phyloP scores from a whole-genome alignment of 2,113 vertebrate species.

The Spilogale gracilis region DNA sequence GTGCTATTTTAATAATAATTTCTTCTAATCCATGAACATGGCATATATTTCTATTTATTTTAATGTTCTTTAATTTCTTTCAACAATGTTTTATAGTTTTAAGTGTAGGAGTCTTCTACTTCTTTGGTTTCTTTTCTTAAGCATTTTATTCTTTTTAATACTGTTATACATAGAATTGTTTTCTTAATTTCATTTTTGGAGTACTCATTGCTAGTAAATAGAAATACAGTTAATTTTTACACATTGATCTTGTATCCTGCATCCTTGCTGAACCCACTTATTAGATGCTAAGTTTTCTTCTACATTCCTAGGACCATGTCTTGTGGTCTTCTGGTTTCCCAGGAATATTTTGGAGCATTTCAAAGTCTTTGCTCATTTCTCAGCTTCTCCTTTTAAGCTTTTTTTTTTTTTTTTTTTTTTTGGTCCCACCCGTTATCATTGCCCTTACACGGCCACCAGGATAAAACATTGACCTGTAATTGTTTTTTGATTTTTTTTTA shows the following conservation, averaged over 20 bases:
- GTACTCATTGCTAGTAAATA: too few relatives aligned
- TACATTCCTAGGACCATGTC: not conserved
- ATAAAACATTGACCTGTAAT: not conserved
- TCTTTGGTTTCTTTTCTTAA: too few relatives aligned
- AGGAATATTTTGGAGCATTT: not conserved
- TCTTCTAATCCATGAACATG: not conserved
- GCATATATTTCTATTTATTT: not conserved
- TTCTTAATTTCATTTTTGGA: too few relatives aligned
- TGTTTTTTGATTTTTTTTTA: not conserved
- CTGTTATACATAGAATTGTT: too few relatives aligned
- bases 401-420: too few relatives aligned
- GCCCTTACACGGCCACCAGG: not conserved
- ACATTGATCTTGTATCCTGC: not conserved
- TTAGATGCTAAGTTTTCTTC: not conserved
- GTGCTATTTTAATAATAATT: not conserved
- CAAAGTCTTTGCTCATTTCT: not conserved
- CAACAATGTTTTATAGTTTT: not conserved
- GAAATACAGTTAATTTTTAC: too few relatives aligned
- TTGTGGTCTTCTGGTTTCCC: not conserved
- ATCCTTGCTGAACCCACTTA: not conserved
- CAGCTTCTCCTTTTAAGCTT: not conserved
- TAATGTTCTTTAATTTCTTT: not conserved
- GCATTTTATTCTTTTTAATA: too few relatives aligned
- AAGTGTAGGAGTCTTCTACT: not conserved
- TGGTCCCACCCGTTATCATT: not conserved